Evolutionary conservation across 2,113 vertebrate species (phyloP).

Genomic region (Syngnathus floridae): DNA sequence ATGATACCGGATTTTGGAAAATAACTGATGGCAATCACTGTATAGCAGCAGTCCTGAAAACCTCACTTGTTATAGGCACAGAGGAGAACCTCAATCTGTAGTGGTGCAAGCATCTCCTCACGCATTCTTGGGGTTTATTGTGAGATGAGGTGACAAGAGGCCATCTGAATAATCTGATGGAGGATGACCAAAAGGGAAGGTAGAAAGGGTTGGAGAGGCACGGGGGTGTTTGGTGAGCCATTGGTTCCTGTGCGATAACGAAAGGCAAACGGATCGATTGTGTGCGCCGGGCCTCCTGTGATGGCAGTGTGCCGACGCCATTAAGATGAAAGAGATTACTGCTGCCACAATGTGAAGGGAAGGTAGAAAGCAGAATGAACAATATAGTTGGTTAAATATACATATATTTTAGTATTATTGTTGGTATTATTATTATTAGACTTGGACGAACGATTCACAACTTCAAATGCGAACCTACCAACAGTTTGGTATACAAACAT

Average conservation of each 20-base stretch:
- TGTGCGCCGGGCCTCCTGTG: constrained; percentile 35
- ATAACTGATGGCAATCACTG: no score
- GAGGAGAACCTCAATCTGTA: background rate
- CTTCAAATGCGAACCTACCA: background rate
- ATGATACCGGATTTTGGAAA: no score
- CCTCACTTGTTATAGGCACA: background rate
- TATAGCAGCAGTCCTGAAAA: background rate
- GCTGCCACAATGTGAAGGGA: constrained; percentile 22
- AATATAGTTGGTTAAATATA: background rate
- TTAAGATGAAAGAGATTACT: constrained; percentile 74
- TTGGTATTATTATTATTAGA: no score
- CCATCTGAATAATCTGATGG: constrained; percentile 13
- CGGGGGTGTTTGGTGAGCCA: constrained; percentile 25
- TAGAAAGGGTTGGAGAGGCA: constrained; percentile 2
- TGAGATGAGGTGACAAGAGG: constrained; percentile 17
- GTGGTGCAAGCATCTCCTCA: constrained; percentile 14
- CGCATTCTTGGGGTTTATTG: background rate
- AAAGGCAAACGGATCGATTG: constrained; percentile 57
- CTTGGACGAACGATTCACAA: no score
- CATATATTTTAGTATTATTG: background rate
- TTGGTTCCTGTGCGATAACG: constrained; percentile 56
- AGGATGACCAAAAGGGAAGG: background rate
- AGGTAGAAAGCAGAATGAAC: background rate
- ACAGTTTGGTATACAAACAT: background rate
- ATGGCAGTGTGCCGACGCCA: constrained; percentile 60